Conservation (phyloP, 2,888 invertebrate genomes). For the Pelosia muscerda region DNA sequence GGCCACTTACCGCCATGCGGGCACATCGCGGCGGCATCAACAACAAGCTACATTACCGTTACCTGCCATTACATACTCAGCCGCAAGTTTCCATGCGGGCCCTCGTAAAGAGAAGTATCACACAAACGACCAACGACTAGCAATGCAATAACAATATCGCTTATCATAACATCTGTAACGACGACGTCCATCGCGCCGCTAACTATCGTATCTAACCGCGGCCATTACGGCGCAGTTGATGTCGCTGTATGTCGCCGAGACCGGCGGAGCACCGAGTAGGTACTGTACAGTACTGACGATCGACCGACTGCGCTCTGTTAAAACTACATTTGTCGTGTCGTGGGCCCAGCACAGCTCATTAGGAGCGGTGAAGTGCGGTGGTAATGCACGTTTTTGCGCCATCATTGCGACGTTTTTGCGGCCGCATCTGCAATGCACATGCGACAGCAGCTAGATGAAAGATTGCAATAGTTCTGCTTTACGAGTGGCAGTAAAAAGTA, state of each 20-base stretch:
- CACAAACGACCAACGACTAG: neutral
- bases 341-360: conserved; percentile 23
- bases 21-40: neutral
- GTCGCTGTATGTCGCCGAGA: neutral
- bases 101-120: conserved; percentile 7
- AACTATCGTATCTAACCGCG: conserved; percentile 12
- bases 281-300: neutral
- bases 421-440: conserved; percentile 39
- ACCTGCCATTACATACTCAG: conserved; percentile 18
- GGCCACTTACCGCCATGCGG: conserved; percentile 19
- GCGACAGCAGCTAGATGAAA: conserved; percentile 28
- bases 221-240: conserved; percentile 25
- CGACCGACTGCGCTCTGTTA: conserved; percentile 12
- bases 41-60: neutral
- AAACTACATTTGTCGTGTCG: conserved; percentile 18
- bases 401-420: conserved; percentile 31
- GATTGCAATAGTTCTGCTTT: conserved; percentile 40
- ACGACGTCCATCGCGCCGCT: conserved; percentile 16
- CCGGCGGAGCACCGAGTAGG: neutral
- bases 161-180: conserved; percentile 22
- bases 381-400: conserved; percentile 44
- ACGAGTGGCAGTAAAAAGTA: conserved; percentile 30
- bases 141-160: conserved; percentile 17
- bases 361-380: conserved; percentile 16
- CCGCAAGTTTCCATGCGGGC: conserved; percentile 18